Evolutionary conservation across 2,888 invertebrate species (phyloP).

Genomic region (Trypoxylon attenuatum): DNA sequence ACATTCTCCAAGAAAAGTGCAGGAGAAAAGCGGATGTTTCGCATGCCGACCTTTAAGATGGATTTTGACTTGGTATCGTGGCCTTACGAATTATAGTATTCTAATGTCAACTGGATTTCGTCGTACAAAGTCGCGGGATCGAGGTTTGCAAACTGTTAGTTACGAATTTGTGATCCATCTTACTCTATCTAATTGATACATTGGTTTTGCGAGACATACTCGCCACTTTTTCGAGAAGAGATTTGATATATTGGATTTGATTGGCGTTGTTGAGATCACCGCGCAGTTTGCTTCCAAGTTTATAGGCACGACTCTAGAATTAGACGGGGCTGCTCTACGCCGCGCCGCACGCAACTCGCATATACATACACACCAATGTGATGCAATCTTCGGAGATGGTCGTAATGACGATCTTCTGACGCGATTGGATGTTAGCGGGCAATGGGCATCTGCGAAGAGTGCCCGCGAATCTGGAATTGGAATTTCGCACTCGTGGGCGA

Average conservation of each 20-base stretch:
- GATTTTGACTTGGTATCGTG: conserved; percentile 46
- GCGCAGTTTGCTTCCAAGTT: conserved; percentile 21
- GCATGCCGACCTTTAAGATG: conserved; percentile 36
- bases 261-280: conserved; percentile 2
- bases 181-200: background rate
- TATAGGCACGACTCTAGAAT: conserved; percentile 25
- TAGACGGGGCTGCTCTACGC: conserved; percentile 7
- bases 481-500: background rate
- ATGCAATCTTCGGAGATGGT: background rate
- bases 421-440: background rate
- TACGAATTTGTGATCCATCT: background rate
- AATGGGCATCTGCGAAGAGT: too few relatives aligned
- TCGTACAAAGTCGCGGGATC: conserved; percentile 1
- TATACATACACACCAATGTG: background rate
- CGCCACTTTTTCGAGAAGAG: background rate
- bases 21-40: conserved; percentile 20
- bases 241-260: background rate
- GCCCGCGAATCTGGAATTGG: too few relatives aligned
- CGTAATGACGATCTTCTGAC: background rate
- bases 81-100: conserved; percentile 49
- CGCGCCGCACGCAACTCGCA: background rate
- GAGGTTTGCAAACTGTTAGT: background rate
- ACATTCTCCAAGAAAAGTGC: background rate
- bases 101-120: conserved; percentile 22
- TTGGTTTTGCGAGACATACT: background rate